A percentile compares a stretch with the other conserved stretches of the same genome.
Evolutionary conservation across 2,888 invertebrate genomes (phyloP).

Genomic region (Hyalella azteca): DNA sequence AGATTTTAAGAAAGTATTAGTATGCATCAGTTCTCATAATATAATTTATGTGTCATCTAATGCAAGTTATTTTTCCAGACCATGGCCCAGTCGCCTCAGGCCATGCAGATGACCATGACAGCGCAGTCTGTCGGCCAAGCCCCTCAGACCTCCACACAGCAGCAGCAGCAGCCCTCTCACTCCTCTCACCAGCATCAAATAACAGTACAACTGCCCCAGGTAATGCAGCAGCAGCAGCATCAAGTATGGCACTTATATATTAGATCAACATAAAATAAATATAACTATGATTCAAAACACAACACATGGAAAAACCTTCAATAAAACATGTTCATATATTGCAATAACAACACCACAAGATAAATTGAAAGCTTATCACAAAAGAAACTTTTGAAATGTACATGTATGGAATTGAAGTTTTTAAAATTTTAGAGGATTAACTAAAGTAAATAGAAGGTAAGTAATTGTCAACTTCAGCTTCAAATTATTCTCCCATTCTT

Average conservation of each 20-base stretch:
- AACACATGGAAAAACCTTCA: not conserved
- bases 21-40: too few species aligned
- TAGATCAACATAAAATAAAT: too few species aligned
- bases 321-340: not conserved
- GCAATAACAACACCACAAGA: not conserved
- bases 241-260: too few species aligned
- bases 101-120: not conserved
- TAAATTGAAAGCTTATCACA: too few species aligned
- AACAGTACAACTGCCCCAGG: not conserved
- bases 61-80: not conserved
- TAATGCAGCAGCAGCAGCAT: not conserved
- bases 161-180: not conserved
- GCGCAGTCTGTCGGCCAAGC: not conserved
- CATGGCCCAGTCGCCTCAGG: not conserved
- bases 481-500: too few species aligned
- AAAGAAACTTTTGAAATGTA: too few species aligned
- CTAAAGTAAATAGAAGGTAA: too few species aligned
- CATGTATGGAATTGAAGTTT: too few species aligned
- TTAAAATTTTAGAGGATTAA: too few species aligned
- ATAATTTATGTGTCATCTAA: too few species aligned
- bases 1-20: too few species aligned
- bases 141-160: not conserved
- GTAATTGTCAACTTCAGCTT: too few species aligned
- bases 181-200: not conserved
- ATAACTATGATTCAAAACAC: not conserved